Evolutionary conservation across 2,113 vertebrate genomes (phyloP).

Genomic region (Smithornis capensis): DNA sequence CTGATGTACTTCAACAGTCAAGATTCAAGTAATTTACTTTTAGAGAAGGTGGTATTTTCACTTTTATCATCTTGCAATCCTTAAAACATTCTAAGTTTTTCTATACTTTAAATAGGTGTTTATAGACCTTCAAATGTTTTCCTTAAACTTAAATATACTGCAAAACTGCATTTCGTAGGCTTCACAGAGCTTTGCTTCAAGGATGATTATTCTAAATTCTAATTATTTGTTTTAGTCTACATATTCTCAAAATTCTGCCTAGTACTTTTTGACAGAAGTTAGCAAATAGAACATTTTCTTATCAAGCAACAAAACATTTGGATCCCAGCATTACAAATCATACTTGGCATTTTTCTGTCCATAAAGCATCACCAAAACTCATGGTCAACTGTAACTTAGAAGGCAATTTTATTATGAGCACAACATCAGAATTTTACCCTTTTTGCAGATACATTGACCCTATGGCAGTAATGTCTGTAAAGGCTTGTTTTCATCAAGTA

Average conservation of each 20-base stretch:
- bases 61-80: neutral
- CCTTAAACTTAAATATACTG: neutral
- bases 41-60: neutral
- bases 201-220: too few relatives aligned
- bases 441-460: neutral
- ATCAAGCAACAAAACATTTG: neutral
- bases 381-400: neutral
- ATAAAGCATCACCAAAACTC: neutral
- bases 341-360: neutral
- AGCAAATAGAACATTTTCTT: neutral
- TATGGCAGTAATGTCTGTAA: neutral
- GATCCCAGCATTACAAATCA: neutral
- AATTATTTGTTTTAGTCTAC: neutral
- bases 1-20: neutral
- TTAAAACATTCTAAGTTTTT: neutral
- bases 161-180: neutral
- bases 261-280: neutral
- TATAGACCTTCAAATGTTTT: neutral
- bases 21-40: neutral
- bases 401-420: neutral
- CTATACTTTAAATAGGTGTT: neutral
- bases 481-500: neutral
- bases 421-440: neutral
- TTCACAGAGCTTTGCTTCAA: neutral
- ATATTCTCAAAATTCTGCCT: neutral